Evolutionary conservation across 2,113 vertebrate species (phyloP), one percentile per base, ranked within the genome.

Genomic region (Perognathus longimembris): DNA sequence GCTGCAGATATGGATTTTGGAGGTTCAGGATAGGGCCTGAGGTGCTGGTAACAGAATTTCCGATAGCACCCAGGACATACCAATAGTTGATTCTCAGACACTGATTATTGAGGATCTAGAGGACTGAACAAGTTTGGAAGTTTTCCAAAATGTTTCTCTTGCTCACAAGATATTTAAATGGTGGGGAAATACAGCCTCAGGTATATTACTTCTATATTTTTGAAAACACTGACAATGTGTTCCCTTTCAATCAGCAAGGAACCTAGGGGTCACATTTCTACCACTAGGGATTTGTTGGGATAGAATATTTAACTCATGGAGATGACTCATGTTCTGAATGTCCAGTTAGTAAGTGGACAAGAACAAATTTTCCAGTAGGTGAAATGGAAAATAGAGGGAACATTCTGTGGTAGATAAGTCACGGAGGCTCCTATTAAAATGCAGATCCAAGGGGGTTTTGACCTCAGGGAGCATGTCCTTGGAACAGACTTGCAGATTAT

Each of bases 31-130:
- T 79, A 21, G 66, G 30, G 17, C n/a, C 50, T 28, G 30, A 92
- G 70, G 63, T 34, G 84, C 30, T 71, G n/a, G 69, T 82, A 76
- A 63, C 21, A 54, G n/a, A 82, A 82, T 83, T 88, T 90, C 34
- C 57, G 76, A 42, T 38, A 83, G n/a, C 0, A 1, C 12, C 26
- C 30, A 50, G 7, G 8, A 8, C 45, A 71, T 64, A 32, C 1
- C 3, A 30, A 38, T 7, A 42, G 9, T 67, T 81, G 21, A 30
- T 87, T 73, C 83, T 63, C 26, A 75, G 50, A 66, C 22, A 74
- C 15, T 76, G 38, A 59, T 2, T 38, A 66, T 7, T 7, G 61
- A 85, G 34, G 34, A 36, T 75, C 38, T 28, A 77, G 63, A 34
- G 38, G 45, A 63, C 0, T 38, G 40, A 75, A 30, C 38, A 36